Evolutionary conservation across 2,797 vertebrate species (phyloP), one percentile per base, ranked within the genome.

Genomic region (Phyllotis vaccarum): DNA sequence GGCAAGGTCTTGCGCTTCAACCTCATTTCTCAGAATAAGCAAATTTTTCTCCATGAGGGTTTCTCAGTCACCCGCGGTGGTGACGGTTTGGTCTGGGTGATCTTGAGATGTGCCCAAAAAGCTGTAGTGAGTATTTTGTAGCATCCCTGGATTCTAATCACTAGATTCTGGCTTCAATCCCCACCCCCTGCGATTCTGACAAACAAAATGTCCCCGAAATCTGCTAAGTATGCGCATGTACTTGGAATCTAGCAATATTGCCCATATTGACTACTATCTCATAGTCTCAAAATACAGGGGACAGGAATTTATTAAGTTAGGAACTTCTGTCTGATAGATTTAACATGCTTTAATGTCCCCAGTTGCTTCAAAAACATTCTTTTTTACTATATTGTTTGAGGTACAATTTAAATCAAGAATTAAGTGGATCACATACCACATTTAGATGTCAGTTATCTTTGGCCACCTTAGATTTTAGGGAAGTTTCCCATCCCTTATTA

Each of bases 391-490:
- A 6, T 80, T 27, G 37, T 68, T 79, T 79, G 34, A 66, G 46
- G 10, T 95, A 82, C 89, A 94, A 76, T n/a, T 56, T n/a, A 93
- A 88, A 82, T 79, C 58, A 75, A 24, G 46, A 16, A 54, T 58
- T 72, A 82, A 64, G 29, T 31, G 22, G 40, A 72, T 90, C 54
- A 40, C 24, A 2, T n/a, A 14, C 5, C 31, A 60, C 14, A 60
- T 70, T 86, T 89, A 66, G 43, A 64, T 90, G 60, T 24, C 54
- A 90, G 56, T 56, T 64, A 22, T 64, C 49, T 94, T 82, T 12
- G 12, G 9, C 56, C 52, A 91, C 43, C 9, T 94, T 79, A 11
- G 8, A n/a, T 3, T 66, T 83, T 64, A 72, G 27, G 78, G 56
- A 13, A 78, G 24, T 91, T 74, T 37, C 27, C n/a, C 22, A n/a